Evolutionary conservation across 1,140 invertebrate genomes (phyloP), one percentile per base, ranked within the genome.

Genomic region (Lucilia cuprina): DNA sequence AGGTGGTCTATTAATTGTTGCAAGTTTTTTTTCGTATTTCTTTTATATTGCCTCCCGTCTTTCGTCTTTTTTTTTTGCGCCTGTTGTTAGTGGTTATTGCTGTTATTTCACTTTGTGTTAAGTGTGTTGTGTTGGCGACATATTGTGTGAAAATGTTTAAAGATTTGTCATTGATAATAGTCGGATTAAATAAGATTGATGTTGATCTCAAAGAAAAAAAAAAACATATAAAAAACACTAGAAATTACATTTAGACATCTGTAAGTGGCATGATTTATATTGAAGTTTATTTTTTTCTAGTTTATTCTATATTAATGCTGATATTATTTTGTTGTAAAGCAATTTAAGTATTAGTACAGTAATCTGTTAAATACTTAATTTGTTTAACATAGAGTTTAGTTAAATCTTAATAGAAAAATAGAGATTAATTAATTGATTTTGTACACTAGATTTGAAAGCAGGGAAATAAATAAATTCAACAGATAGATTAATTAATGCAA

Each of bases 171-270:
- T 80, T 80, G 77, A 80, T 80, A 80, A 80, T 80, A 49, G 77
- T 80, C 77, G 77, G 77, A 80, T 80, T 80, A 80, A 80, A 80
- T 80, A 80, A 80, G 77, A 80, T 80, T 80, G 77, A 80, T 80
- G 77, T 80, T 80, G 77, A 70, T 70, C 65, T 70, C 12, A 70
- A n/a, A 60, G 55, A 60, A 60, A 60, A n/a, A 60, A 60, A 60
- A 60, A 60, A 60, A 60, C 14, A 60, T 8, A 70, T 19, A 70
- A 70, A 70, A 70, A 70, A 70, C 12, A 55, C 13, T 55, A 13
- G 50, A 55, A 55, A 55, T n/a, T 55, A 55, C 50, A 55, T 55
- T 55, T 55, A 17, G 50, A 55, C 65, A 70, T 70, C 19, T 70
- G 65, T 70, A 70, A 70, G 65, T 70, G 65, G n/a, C 10, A 70